Base-by-base conservation (phyloP, 2,888 invertebrate species). In the Prosopocoilus inquinatus region DNA sequence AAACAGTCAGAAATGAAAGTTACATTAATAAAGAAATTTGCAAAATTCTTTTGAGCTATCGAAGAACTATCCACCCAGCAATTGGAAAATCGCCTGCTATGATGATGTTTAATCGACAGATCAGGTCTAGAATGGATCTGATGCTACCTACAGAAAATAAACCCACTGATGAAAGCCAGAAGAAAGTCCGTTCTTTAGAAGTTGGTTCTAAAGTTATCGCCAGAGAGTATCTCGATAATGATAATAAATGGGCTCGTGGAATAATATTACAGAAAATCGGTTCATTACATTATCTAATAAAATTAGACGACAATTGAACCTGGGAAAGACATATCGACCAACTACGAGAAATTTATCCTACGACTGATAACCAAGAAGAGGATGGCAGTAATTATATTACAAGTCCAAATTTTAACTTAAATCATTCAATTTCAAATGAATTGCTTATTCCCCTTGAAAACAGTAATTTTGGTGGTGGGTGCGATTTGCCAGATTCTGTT, bases 61-160 rank as follows among this genome's bases (percentile, higher is more conserved):
- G 55, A 33, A 55, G 36, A 13, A 16, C 50, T n/a, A 44, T 53
- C 8, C 64, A 65, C 33, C 55, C 51, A 9, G 41, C 59, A 9
- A 64, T 61, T 0, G 58, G 53, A 7, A 36, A 52, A 13, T 58
- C 59, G 8, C 64, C 65, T 3, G 51, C 64, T 1, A 39, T 15
- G 13, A 50, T 65, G 35, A 51, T 58, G 3, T 63, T 65, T 50
- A 63, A 63, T 1, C 43, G 49, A 1, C 58, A 62, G 47, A 48
- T 67, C n/a, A 50, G 46, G 38, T 41, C 55, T 9, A 34, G 46
- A 36, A 36, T 55, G 35, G 50, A 55, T 36, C 38, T 33, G 20
- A 45, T 50, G 28, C 16, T 12, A 34, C 5, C 16, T 13, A 13
- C 20, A 15, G 13, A 53, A 33, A 32, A 9, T 11, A 38, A 28